Conservation (phyloP, 1,140 invertebrate genomes). For the Penaeus japonicus region DNA sequence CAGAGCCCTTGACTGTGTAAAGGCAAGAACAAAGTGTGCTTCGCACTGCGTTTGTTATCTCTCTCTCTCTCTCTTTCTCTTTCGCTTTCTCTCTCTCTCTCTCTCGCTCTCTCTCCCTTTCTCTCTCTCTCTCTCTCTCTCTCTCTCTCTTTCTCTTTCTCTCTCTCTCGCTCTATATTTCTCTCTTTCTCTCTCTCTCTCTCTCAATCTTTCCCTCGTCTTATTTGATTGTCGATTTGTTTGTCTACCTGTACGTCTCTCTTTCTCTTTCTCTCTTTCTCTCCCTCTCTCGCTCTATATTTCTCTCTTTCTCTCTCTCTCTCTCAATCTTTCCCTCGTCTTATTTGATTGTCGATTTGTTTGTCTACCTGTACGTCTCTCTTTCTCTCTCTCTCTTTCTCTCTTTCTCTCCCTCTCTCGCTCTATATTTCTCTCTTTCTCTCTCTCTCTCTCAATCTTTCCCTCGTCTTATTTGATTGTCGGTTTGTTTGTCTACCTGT, state of each 20-base stretch:
- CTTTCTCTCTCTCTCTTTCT: not conserved
- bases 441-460: not conserved
- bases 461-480: not conserved
- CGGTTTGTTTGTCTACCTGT: not conserved
- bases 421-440: not conserved
- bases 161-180: no score
- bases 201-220: not conserved
- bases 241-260: no score
- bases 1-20: no score
- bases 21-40: no score
- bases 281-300: not conserved
- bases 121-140: no score
- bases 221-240: not conserved
- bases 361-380: not conserved
- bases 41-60: no score
- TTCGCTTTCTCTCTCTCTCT: no score
- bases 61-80: no score
- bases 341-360: no score
- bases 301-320: not conserved
- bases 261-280: not conserved
- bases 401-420: not conserved
- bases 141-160: no score
- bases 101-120: no score
- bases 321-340: not conserved
- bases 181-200: not conserved